phyloP scores from a whole-genome alignment of 2,888 invertebrate genomes.

The Syritta pipiens region DNA sequence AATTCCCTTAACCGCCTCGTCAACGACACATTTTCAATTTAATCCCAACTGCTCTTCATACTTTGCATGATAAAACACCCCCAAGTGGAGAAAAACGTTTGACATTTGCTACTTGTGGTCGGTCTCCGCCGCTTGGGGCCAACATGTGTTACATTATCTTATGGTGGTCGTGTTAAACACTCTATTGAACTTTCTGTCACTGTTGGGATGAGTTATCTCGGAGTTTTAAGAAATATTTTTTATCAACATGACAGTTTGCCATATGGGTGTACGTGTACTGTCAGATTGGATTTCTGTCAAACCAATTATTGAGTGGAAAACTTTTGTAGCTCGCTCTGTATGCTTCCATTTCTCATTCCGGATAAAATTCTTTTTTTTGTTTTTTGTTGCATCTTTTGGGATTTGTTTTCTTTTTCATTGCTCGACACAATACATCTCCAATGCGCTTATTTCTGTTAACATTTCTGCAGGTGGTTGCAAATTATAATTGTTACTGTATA shows the following conservation, averaged over 20 bases:
- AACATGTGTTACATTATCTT: slow-evolving; percentile 29
- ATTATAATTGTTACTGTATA: slow-evolving; percentile 65
- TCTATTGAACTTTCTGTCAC: slow-evolving; percentile 23
- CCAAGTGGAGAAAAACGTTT: neutral
- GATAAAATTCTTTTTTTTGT: slow-evolving; percentile 10
- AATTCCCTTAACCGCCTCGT: neutral
- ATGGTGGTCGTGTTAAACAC: slow-evolving; percentile 38
- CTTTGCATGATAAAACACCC: slow-evolving; percentile 2
- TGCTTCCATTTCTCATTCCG: neutral
- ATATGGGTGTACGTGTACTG: slow-evolving; percentile 4
- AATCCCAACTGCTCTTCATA: neutral
- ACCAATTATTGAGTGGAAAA: slow-evolving; percentile 32
- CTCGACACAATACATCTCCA: slow-evolving; percentile 6
- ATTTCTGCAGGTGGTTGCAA: slow-evolving; percentile 62
- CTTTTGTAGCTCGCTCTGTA: neutral
- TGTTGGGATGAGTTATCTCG: slow-evolving; percentile 18
- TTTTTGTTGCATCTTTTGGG: too few species aligned
- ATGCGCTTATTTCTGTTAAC: slow-evolving; percentile 48
- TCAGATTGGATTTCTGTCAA: slow-evolving; percentile 25
- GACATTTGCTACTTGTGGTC: slow-evolving; percentile 14
- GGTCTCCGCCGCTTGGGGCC: slow-evolving; percentile 16
- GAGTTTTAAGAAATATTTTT: neutral
- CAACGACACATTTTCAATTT: neutral
- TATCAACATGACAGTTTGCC: slow-evolving; percentile 40
- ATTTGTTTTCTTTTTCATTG: too few species aligned